phyloP scores from a whole-genome alignment of 2,888 invertebrate species.

The Tineola bisselliella region DNA sequence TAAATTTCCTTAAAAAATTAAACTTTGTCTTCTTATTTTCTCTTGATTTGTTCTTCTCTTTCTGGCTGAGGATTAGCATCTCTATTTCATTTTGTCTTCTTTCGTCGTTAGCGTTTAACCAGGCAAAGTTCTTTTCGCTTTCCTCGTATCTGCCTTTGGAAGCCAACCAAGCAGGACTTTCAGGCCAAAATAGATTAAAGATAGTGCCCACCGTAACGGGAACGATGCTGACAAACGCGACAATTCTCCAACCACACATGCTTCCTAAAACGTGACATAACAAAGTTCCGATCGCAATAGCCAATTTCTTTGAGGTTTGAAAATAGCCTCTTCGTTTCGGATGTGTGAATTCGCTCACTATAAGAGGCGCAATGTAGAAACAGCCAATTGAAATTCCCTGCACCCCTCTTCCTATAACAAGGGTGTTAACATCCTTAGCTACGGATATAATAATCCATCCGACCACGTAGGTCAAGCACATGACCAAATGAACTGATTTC shows the following conservation, averaged over 20 bases:
- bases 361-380: neutral
- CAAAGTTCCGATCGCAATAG: slow-evolving; percentile 24
- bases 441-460: slow-evolving; percentile 34
- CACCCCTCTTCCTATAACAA: slow-evolving; percentile 30
- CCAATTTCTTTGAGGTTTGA: slow-evolving; percentile 2
- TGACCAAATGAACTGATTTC: neutral
- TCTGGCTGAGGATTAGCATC: slow-evolving; percentile 31
- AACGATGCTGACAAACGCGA: slow-evolving; percentile 27
- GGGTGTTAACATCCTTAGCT: slow-evolving; percentile 23
- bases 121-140: slow-evolving; percentile 57
- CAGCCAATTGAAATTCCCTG: slow-evolving; percentile 23
- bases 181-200: slow-evolving; percentile 56
- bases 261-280: slow-evolving; percentile 29
- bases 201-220: slow-evolving; percentile 27
- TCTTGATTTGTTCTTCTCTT: slow-evolving; percentile 19
- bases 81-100: slow-evolving; percentile 26
- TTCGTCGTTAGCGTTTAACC: slow-evolving; percentile 48
- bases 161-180: slow-evolving; percentile 71
- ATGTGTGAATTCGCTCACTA: slow-evolving; percentile 1
- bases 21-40: slow-evolving; percentile 17
- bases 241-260: slow-evolving; percentile 30
- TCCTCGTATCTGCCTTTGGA: slow-evolving; percentile 51
- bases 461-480: slow-evolving; percentile 19
- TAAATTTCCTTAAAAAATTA: slow-evolving; percentile 28
- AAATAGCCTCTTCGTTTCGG: slow-evolving; percentile 7